Percentiles rank a stretch among this genome's conserved stretches.
Conservation (phyloP, 2,113 vertebrate species). For the Campylorhamphus procurvoides region DNA sequence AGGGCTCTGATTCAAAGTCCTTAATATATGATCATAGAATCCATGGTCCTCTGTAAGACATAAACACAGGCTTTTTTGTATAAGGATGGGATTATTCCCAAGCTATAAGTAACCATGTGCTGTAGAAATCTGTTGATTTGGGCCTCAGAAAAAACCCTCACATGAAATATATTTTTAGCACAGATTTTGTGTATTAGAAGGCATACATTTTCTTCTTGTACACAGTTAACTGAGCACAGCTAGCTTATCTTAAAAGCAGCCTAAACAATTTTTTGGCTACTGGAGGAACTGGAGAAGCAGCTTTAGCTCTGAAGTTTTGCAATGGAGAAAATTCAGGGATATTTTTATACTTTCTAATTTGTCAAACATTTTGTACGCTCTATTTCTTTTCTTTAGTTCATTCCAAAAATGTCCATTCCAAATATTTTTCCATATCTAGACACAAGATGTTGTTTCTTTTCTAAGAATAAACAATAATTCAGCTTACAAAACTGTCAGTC, state of each 20-base stretch:
- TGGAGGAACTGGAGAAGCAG: not conserved
- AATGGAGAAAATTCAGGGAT: conserved; percentile 33
- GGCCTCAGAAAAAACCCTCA: not conserved
- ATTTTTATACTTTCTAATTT: conserved; percentile 65
- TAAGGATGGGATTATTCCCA: not conserved
- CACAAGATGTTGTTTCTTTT: conserved; percentile 63
- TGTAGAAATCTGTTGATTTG: not conserved
- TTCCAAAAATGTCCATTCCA: conserved; percentile 65
- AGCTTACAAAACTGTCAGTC: conserved; percentile 68
- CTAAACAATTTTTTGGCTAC: conserved; percentile 23
- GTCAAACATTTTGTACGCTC: conserved; percentile 46
- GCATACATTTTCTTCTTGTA: not conserved
- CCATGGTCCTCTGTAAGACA: not conserved
- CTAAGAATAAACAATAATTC: conserved; percentile 72
- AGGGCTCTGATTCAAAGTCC: conserved; percentile 16
- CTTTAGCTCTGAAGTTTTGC: conserved; percentile 27
- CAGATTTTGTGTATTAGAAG: not conserved
- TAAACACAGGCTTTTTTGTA: not conserved
- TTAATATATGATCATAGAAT: not conserved
- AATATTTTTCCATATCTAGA: conserved; percentile 75
- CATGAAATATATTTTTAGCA: not conserved
- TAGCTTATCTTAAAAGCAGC: conserved; percentile 4
- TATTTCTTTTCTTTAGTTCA: conserved; percentile 49
- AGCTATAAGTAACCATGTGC: not conserved
- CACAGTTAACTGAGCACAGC: not conserved